Percentiles rank a stretch among this genome's conserved stretches.
Conservation (phyloP, 1,140 invertebrate species). For the Atta cephalotes region DNA sequence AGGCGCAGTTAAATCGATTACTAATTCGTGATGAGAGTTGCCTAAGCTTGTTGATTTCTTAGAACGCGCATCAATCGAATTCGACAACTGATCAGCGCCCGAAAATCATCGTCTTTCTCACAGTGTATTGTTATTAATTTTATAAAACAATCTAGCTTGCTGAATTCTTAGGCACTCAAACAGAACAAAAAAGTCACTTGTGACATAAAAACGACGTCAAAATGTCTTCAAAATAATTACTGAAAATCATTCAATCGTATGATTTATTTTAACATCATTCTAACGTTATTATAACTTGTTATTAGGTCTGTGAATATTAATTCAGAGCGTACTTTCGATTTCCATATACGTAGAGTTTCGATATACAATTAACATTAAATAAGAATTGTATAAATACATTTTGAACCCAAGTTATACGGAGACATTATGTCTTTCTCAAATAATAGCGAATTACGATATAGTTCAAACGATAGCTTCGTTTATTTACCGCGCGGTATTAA, state of each 20-base stretch:
- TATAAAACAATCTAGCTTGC: constrained; percentile 2
- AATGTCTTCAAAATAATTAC: too few species aligned
- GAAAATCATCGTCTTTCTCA: constrained; percentile 8
- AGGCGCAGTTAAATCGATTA: constrained; percentile 75
- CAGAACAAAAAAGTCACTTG: too few species aligned
- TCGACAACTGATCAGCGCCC: background rate
- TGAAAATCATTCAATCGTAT: too few species aligned
- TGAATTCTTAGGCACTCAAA: background rate
- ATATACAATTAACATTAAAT: constrained; percentile 20
- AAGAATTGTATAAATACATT: constrained; percentile 15
- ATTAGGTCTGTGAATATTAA: background rate
- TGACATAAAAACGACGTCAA: too few species aligned
- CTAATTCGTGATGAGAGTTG: background rate
- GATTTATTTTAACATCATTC: too few species aligned
- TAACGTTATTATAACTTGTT: too few species aligned
- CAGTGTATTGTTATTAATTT: constrained; percentile 6
- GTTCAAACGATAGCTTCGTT: background rate
- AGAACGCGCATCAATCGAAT: constrained; percentile 29
- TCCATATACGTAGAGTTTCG: background rate
- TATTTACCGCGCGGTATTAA: background rate
- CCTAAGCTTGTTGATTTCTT: constrained; percentile 32
- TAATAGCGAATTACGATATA: background rate
- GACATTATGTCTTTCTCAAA: constrained; percentile 25
- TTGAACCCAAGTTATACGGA: background rate
- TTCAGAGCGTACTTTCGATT: background rate